phyloP scores from a whole-genome alignment of 2,113 vertebrate species.

The Syngnathoides biaculeatus region DNA sequence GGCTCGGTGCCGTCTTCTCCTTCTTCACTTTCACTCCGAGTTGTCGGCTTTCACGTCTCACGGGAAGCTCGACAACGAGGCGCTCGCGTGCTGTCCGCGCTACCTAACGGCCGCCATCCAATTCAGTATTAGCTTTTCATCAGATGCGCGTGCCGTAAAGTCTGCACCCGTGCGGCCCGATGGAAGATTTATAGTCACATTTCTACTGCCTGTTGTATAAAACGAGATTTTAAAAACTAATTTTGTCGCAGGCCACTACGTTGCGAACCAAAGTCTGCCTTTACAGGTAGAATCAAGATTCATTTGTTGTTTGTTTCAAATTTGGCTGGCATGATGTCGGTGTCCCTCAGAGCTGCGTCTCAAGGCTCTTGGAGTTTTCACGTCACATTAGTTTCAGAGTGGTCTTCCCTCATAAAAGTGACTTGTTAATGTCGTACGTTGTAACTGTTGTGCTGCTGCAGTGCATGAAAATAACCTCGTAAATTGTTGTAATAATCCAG shows the following conservation, averaged over 20 bases:
- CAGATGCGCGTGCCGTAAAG: constrained; percentile 39
- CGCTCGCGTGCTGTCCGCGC: neutral
- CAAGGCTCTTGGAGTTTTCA: neutral
- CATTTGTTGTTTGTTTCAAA: neutral
- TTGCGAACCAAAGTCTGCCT: no score
- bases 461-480: neutral
- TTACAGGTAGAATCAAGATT: neutral
- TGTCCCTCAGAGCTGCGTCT: neutral
- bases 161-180: constrained; percentile 38
- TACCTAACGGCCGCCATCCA: neutral
- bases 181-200: neutral
- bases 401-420: neutral
- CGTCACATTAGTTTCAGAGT: neutral
- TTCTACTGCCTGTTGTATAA: no score
- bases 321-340: neutral
- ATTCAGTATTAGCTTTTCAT: constrained; percentile 10
- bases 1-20: neutral
- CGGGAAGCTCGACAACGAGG: neutral
- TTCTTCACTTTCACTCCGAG: constrained; percentile 14
- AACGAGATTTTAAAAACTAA: neutral
- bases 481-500: no score
- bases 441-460: neutral
- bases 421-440: neutral
- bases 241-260: neutral
- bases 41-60: neutral